Evolutionary conservation across 2,797 vertebrate genomes (phyloP).

Genomic region (Psittacula echo): DNA sequence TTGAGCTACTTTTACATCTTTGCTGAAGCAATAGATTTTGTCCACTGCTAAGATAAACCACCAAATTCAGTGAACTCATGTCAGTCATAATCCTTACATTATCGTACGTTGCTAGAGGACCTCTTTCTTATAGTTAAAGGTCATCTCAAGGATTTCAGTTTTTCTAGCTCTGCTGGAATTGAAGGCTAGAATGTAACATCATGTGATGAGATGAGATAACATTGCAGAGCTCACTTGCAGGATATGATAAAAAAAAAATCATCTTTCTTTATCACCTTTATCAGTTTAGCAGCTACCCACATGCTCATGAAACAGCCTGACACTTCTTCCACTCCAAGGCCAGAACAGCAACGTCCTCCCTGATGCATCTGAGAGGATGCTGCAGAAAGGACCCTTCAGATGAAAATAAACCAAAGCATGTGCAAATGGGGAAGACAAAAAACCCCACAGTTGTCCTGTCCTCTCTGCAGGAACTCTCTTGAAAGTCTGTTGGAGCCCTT

Average conservation of each 20-base stretch:
- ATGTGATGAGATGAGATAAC: background rate
- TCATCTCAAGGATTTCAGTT: background rate
- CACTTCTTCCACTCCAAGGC: background rate
- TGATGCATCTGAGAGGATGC: background rate
- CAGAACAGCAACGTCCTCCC: background rate
- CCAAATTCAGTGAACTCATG: background rate
- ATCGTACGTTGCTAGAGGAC: background rate
- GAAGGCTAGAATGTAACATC: background rate
- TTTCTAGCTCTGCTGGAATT: background rate
- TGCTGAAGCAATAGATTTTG: background rate
- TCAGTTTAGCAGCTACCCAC: background rate
- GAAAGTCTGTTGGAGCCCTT: background rate
- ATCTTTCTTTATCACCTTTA: background rate
- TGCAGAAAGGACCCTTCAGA: background rate
- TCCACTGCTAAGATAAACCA: background rate
- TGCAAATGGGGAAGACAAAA: background rate
- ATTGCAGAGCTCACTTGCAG: background rate
- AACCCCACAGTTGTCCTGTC: fast-evolving
- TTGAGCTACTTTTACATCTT: background rate
- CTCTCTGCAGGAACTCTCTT: background rate
- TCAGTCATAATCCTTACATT: background rate
- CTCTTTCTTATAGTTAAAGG: background rate
- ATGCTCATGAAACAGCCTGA: background rate
- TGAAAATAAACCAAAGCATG: background rate
- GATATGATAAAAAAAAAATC: background rate